Conservation (phyloP, 2,113 vertebrate species). For the Pungitius pungitius region DNA sequence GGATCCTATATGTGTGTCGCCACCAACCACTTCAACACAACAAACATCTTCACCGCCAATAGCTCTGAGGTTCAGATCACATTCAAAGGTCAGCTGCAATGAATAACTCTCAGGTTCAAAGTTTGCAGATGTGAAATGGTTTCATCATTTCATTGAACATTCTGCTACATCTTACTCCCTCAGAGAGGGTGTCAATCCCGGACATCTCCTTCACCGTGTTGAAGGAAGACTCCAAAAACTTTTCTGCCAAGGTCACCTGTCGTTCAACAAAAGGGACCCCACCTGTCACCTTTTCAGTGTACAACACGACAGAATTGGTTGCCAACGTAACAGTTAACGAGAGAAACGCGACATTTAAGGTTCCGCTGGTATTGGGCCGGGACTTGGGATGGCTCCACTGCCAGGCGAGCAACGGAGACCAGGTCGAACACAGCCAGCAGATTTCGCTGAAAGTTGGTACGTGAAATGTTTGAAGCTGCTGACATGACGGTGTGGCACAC, state of each 20-base stretch:
- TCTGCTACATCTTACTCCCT: background rate
- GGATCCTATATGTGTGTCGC: constrained; percentile 70
- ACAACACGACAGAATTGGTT: constrained; percentile 25
- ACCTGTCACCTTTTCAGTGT: constrained; percentile 67
- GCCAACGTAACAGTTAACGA: background rate
- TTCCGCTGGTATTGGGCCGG: constrained; percentile 55
- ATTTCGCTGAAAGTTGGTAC: constrained; percentile 67
- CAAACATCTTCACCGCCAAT: background rate
- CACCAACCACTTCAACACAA: constrained; percentile 51
- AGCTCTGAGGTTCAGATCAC: constrained; percentile 49
- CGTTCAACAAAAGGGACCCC: constrained; percentile 50
- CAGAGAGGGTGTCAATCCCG: constrained; percentile 68
- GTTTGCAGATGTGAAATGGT: background rate
- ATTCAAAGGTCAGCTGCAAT: constrained; percentile 69
- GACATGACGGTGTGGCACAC: background rate
- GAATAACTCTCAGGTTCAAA: background rate
- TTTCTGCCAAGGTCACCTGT: constrained; percentile 61
- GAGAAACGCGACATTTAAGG: constrained; percentile 20
- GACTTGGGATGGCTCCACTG: constrained; percentile 57
- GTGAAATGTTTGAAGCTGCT: constrained; percentile 23
- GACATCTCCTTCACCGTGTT: constrained; percentile 61
- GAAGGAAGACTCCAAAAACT: constrained; percentile 38
- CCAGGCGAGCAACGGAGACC: constrained; percentile 57
- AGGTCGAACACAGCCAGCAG: background rate
- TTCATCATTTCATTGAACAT: background rate